Evolutionary conservation across 2,113 vertebrate genomes (phyloP).

Genomic region (Taurulus bubalis): DNA sequence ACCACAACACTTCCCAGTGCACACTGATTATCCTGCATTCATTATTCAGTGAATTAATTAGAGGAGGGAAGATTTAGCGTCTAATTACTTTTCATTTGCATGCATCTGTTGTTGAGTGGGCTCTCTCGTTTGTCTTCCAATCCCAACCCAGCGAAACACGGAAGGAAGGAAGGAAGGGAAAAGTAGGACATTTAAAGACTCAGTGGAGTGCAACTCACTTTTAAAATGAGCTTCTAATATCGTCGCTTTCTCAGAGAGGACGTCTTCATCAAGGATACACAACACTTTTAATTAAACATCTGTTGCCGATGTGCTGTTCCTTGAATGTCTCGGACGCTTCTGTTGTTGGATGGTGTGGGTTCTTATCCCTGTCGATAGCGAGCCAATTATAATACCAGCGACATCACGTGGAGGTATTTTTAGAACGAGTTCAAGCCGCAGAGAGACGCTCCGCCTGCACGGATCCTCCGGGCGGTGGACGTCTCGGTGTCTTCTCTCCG

Average conservation of each 20-base stretch:
- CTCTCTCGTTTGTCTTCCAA: slow-evolving; percentile 43
- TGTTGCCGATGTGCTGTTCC: neutral
- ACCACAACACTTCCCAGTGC: neutral
- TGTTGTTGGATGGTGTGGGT: neutral
- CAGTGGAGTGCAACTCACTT: slow-evolving; percentile 17
- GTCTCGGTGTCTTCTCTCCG: neutral
- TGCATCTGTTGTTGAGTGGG: slow-evolving; percentile 55
- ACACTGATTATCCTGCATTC: slow-evolving; percentile 21
- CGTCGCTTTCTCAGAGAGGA: slow-evolving; percentile 18
- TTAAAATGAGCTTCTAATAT: slow-evolving; percentile 35
- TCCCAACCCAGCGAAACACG: neutral
- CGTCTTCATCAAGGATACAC: slow-evolving; percentile 26
- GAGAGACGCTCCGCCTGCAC: too few relatives aligned
- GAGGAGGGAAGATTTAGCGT: slow-evolving; percentile 36
- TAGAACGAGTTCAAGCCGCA: neutral
- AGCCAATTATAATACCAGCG: neutral
- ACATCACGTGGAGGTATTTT: slow-evolving; percentile 4
- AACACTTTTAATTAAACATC: slow-evolving; percentile 23
- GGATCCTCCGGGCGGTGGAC: too few relatives aligned
- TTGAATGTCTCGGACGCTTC: slow-evolving; percentile 1
- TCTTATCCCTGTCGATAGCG: neutral
- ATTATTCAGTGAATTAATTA: slow-evolving; percentile 56
- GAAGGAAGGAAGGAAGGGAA: neutral
- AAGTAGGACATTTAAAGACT: slow-evolving; percentile 50
- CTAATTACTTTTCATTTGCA: slow-evolving; percentile 67